Base-by-base conservation (phyloP, 2,888 invertebrate species). In the Drosophila parthenogenetica region DNA sequence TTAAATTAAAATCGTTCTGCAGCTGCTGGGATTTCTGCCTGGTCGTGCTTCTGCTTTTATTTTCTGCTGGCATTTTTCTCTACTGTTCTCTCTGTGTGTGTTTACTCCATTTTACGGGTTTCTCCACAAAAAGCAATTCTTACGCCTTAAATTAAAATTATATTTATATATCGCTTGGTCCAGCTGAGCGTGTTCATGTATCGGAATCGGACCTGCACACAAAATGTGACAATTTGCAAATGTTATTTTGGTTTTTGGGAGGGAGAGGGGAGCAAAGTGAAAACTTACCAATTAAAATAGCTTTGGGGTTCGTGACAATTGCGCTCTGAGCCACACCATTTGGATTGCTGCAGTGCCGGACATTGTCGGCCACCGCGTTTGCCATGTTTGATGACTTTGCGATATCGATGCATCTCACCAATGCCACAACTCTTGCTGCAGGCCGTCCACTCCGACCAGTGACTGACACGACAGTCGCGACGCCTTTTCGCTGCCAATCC, bases 401-500 rank as follows among this genome's bases (percentile, higher is more conserved):
- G 94, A 79, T 95, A 95, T 83, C 98, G 95, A 91, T 95, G 94
- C 92, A 96, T 96, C 89, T 97, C 96, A 22, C 98, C 98, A 70
- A 98, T 97, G 74, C 97, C 97, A 90, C 98, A 97, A 57, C 96
- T 95, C 90, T 96, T 96, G 92, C 96, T 96, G 93, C 98, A 98
- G 8, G 95, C 93, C 89, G 96, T 95, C 98, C 97, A 98, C 61
- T 95, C 95, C 25, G 96, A 95, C 98, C 97, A 98, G 77, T 95
- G 95, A 73, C 96, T 94, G 55, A 97, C 96, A 81, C 96, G 95
- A 93, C 98, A 98, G 92, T 97, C 96, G 64, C 90, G 90, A 32
- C 89, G 87, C 16, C 90, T 77, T 50, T 86, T 89, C 53, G 93
- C 87, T 94, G 63, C 53, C 66, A 77, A 16, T 5, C 71, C 65